A percentile compares a stretch with the other conserved stretches of the same genome.
Evolutionary conservation across 1,140 invertebrate genomes (phyloP).

Genomic region (Agrypnia vestita): DNA sequence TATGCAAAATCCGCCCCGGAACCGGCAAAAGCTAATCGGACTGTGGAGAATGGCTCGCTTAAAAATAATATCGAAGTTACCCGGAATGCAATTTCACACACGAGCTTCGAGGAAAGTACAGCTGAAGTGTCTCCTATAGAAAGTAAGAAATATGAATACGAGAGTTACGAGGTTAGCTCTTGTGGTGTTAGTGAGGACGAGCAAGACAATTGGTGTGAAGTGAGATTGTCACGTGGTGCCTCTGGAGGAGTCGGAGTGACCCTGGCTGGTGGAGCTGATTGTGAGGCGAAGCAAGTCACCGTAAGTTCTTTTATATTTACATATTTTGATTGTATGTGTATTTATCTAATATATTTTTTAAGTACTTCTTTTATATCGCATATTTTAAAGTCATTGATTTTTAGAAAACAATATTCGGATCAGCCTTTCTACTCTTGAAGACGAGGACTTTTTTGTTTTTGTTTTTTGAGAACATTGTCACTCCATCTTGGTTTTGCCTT

Average conservation of each 20-base stretch:
- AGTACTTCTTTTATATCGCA: too few relatives aligned
- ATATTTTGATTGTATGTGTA: background rate
- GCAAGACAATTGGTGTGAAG: slow-evolving; percentile 62
- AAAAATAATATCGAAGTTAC: slow-evolving; percentile 27
- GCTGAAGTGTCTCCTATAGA: slow-evolving; percentile 9
- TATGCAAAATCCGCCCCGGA: slow-evolving; percentile 39
- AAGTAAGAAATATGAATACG: slow-evolving; percentile 24
- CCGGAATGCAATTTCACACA: background rate
- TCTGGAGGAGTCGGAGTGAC: slow-evolving; percentile 89
- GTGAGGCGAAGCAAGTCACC: slow-evolving; percentile 92
- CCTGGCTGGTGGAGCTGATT: slow-evolving; percentile 89
- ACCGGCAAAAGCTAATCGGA: slow-evolving; percentile 25
- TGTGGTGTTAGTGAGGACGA: slow-evolving; percentile 53
- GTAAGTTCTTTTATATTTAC: slow-evolving; percentile 71
- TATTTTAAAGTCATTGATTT: too few relatives aligned
- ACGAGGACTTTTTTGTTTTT: too few relatives aligned
- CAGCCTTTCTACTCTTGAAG: too few relatives aligned
- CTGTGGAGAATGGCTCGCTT: background rate
- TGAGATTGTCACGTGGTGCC: slow-evolving; percentile 68
- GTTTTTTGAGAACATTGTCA: too few relatives aligned
- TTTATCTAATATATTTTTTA: too few relatives aligned
- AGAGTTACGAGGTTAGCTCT: slow-evolving; percentile 9
- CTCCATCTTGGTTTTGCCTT: too few relatives aligned
- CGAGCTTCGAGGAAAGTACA: slow-evolving; percentile 5
- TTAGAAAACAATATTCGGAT: too few relatives aligned